Base-by-base conservation (phyloP, 2,797 vertebrate genomes). In the Gallinago stenura region DNA sequence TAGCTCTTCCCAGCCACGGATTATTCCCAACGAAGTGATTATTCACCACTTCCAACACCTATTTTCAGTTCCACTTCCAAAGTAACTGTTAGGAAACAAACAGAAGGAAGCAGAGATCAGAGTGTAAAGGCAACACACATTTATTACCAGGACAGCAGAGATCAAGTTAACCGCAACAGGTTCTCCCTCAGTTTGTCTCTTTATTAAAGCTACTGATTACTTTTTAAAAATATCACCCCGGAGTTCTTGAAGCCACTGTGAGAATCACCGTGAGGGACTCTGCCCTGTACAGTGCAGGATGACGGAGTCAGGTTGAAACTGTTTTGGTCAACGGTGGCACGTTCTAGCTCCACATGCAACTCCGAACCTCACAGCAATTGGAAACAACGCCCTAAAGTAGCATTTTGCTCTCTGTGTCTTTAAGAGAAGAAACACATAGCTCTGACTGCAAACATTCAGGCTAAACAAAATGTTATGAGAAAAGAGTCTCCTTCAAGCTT, bases 41-140 rank as follows among this genome's bases (percentile, higher is more conserved):
- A 48, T 83, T 92, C 91, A 69, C 66, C 33, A 65, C 71, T 87
- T 90, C 75, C 81, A 93, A 71, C 77, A 80, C 75, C 58, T 62
- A 37, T 50, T 90, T 87, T 15, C 83, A 84, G 48, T 57, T 85
- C 57, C 54, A 15, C 39, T 88, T 58, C 33, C 50, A 92, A 71
- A 93, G 57, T 65, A 68, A 79, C 54, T 22, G 7, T 28, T 87
- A 77, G 4, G 43, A 91, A 93, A 83, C 28, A 53, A 86, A 73
- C n/a, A 70, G 75, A 77, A 91, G 68, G 45, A 75, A 95, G 51
- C 45, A 45, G 31, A 92, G 66, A 70, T 30, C 58, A 41, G 46
- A 61, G 35, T 30, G 41, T 46, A 57, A 83, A 76, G 26, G 62
- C 45, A 87, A 39, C 18, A 51, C 12, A 8, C 30, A 53, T 70